Base-by-base conservation (phyloP, 2,888 invertebrate genomes). In the Dicranocentrus wangi region DNA sequence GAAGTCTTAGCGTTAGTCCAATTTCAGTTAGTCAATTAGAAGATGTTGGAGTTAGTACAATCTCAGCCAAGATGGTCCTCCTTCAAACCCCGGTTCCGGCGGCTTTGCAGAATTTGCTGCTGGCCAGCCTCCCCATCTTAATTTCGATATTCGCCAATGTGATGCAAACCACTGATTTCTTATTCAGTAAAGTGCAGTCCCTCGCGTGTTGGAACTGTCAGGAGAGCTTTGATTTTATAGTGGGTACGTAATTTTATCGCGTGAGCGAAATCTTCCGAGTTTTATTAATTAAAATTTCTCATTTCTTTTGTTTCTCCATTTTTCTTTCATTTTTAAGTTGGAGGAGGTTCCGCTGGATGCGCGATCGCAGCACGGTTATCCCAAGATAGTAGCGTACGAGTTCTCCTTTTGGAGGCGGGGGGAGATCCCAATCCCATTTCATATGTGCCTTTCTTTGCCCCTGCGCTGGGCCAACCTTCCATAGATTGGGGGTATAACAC, bases 351-450 rank as follows among this genome's bases (percentile, higher is more conserved):
- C 1, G 58, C 58, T 1, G 70, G 70, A 39, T 21, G 28, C 8
- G 70, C 28, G 1, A 42, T 58, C 15, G 42, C 58, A n/a, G 58
- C 55, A 1, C 32, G 70, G n/a, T 25, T 70, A 0, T 19, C 39
- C n/a, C 39, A 70, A 32, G n/a, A 58, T 53, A 39, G 39, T 17
- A 0, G 2, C 1, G 2, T 23, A 28, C 1, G n/a, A 13, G 70
- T 83, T 13, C 51, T 83, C 19, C 68, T 83, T 1, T 15, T 83
- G 1, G 82, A 83, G 32, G 80, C 80, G 8, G 82, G 82, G 2
- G 80, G 80, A 10, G 51, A 83, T 27, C 58, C 55, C 1, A 69
- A 21, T 32, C 69, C 66, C 1, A 15, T 66, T 7, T 7, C 43
- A 8, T n/a, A 15, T 7, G 25, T 66, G 23, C 66, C 66, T 7